These are phyloP conservation scores for Drosophila burlai DNA, from an alignment of 1,140 invertebrate genomes.

Conservation along the genomic window DNA sequence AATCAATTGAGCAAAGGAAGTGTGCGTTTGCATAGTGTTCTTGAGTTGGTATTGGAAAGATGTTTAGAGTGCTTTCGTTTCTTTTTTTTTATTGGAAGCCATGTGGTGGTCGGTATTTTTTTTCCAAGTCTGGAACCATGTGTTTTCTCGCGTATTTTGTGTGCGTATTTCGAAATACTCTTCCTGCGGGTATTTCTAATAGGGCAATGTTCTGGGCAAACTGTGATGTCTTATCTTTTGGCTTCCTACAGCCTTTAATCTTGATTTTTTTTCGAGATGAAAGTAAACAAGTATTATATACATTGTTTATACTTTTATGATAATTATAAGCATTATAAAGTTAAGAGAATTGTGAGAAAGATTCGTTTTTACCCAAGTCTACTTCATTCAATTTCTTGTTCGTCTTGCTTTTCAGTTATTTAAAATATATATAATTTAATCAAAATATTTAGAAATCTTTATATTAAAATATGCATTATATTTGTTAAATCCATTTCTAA, in stretches of 20 bases:
- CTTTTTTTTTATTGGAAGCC: not conserved
- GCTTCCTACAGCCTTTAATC: not conserved
- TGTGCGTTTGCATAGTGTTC: not conserved
- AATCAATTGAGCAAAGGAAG: not conserved
- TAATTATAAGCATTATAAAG: not conserved
- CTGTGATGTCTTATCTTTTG: not conserved
- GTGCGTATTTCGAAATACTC: not conserved
- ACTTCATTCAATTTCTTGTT: not conserved
- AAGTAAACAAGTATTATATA: not conserved
- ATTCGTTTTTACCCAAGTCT: not conserved
- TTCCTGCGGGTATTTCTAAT: not conserved
- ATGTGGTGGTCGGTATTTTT: slow-evolving; percentile 1
- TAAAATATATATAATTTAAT: not conserved
- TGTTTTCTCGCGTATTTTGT: not conserved
- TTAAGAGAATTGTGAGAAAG: not conserved
- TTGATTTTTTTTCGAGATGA: not conserved
- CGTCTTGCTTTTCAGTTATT: not conserved
- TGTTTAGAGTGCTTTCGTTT: not conserved
- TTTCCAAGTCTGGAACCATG: slow-evolving; percentile 4
- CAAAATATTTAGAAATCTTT: too few species aligned
- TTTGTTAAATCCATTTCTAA: too few species aligned
- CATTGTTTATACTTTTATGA: not conserved
- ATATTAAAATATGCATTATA: too few species aligned
- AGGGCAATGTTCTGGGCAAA: too few species aligned
- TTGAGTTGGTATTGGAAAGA: not conserved